A percentile compares a stretch with the other conserved stretches of the same genome.
Conservation (phyloP, 2,797 vertebrate species). For the Atherinosoma microstoma region DNA sequence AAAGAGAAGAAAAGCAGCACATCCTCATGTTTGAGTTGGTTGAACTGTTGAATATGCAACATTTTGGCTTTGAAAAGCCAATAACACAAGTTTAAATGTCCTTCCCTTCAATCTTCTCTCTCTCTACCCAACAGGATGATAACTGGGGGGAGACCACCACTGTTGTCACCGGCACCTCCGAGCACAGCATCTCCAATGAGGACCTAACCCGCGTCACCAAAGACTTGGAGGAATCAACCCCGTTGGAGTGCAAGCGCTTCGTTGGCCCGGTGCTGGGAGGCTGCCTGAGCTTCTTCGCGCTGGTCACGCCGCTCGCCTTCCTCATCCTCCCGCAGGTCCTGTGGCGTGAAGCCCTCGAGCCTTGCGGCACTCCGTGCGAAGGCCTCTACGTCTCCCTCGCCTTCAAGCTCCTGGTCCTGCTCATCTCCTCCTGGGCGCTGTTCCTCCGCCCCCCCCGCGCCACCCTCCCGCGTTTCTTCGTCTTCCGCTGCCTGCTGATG, state of each 20-base stretch:
- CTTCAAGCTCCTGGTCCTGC: conserved; percentile 93
- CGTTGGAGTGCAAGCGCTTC: conserved; percentile 90
- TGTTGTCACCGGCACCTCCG: conserved; percentile 92
- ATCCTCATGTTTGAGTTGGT: not conserved
- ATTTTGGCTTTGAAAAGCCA: not conserved
- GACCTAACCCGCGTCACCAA: conserved; percentile 92
- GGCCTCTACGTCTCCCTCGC: conserved; percentile 94
- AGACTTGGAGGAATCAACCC: conserved; percentile 92
- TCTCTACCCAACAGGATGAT: conserved; percentile 83
- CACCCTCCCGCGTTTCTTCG: conserved; percentile 89
- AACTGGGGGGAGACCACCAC: conserved; percentile 97
- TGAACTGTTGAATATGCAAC: not conserved
- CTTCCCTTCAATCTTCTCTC: not conserved
- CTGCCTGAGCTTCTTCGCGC: conserved; percentile 88
- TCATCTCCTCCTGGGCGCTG: conserved; percentile 92
- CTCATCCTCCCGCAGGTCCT: conserved; percentile 91
- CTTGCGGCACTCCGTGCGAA: conserved; percentile 90
- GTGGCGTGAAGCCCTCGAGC: conserved; percentile 88
- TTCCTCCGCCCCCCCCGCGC: conserved; percentile 91
- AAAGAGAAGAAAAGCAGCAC: not conserved
- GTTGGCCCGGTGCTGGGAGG: conserved; percentile 84
- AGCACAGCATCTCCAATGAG: conserved; percentile 94
- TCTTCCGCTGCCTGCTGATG: conserved; percentile 91
- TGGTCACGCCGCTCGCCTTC: conserved; percentile 91
- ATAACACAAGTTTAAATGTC: not conserved